Evolutionary conservation across 2,113 vertebrate species (phyloP).

Genomic region (Corythornis madagascariensis): DNA sequence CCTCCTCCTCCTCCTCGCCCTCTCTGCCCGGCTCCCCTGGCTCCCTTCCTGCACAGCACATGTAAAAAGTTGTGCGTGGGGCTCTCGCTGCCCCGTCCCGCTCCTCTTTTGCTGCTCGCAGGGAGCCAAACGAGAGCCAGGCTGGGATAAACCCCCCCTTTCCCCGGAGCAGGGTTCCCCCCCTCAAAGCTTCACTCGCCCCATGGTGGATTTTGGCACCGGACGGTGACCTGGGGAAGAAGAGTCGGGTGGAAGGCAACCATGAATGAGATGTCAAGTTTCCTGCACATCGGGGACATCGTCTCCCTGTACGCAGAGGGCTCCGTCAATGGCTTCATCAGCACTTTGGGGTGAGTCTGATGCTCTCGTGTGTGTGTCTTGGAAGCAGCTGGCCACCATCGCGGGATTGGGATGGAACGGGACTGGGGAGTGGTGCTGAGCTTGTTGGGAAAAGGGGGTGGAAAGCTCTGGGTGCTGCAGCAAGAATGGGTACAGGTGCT

Average conservation of each 20-base stretch:
- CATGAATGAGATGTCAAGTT: conserved; percentile 98
- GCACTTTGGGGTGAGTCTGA: conserved; percentile 90
- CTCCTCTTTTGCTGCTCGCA: neutral
- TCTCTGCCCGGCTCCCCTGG: neutral
- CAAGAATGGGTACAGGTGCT: neutral
- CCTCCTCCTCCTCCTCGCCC: neutral
- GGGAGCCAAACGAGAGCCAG: neutral
- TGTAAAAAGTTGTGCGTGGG: conserved; percentile 31
- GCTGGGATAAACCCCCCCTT: neutral
- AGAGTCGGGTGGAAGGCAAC: neutral
- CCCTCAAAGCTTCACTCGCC: neutral
- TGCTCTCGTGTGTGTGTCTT: accelerated
- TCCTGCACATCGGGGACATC: conserved; percentile 96
- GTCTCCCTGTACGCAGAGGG: conserved; percentile 97
- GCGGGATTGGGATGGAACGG: neutral
- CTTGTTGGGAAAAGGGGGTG: neutral
- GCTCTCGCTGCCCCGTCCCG: neutral
- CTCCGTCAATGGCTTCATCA: conserved; percentile 97
- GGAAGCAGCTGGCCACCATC: accelerated
- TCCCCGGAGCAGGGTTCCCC: neutral
- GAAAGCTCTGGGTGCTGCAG: neutral
- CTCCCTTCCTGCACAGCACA: conserved; percentile 18
- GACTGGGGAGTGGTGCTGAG: neutral
- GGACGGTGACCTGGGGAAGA: neutral
- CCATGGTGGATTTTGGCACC: conserved; percentile 28